phyloP scores from a whole-genome alignment of 2,797 vertebrate species.

The Bradypodion pumilum region DNA sequence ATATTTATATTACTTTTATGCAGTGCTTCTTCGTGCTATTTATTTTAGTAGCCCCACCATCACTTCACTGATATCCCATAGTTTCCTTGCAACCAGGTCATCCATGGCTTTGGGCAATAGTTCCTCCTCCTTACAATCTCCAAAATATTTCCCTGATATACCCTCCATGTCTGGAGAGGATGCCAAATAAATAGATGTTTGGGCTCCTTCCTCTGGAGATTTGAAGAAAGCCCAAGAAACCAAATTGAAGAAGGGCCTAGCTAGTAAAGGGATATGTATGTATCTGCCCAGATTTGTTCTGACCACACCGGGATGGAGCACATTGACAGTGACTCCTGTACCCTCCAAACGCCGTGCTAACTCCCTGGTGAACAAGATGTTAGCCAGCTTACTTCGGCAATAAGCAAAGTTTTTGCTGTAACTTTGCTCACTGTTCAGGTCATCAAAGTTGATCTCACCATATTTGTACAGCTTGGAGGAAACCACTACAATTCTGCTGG shows the following conservation, averaged over 20 bases:
- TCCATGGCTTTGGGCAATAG: constrained; percentile 87
- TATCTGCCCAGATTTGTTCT: constrained; percentile 89
- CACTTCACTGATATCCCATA: constrained; percentile 94
- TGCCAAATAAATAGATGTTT: constrained; percentile 86
- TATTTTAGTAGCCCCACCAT: constrained; percentile 90
- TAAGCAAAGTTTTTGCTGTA: constrained; percentile 89
- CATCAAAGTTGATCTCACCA: constrained; percentile 90
- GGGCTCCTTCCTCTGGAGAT: constrained; percentile 86
- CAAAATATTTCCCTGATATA: constrained; percentile 86
- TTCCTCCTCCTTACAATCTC: constrained; percentile 86
- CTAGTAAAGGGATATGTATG: constrained; percentile 81
- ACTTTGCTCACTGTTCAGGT: constrained; percentile 85
- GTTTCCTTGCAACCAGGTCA: constrained; percentile 84
- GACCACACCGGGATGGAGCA: constrained; percentile 88
- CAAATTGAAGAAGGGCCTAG: constrained; percentile 86
- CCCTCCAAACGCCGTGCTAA: constrained; percentile 83
- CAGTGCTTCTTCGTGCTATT: constrained; percentile 27
- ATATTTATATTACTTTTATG: constrained; percentile 16
- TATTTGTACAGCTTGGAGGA: constrained; percentile 95
- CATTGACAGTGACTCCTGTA: constrained; percentile 85
- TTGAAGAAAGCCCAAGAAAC: constrained; percentile 87
- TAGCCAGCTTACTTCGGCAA: constrained; percentile 89
- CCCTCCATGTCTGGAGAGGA: constrained; percentile 85
- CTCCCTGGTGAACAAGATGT: constrained; percentile 89
- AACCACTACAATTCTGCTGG: constrained; percentile 88